These are phyloP conservation scores for Parnassius orleans DNA, from an alignment of 2,888 invertebrate species.

Conservation along the genomic window DNA sequence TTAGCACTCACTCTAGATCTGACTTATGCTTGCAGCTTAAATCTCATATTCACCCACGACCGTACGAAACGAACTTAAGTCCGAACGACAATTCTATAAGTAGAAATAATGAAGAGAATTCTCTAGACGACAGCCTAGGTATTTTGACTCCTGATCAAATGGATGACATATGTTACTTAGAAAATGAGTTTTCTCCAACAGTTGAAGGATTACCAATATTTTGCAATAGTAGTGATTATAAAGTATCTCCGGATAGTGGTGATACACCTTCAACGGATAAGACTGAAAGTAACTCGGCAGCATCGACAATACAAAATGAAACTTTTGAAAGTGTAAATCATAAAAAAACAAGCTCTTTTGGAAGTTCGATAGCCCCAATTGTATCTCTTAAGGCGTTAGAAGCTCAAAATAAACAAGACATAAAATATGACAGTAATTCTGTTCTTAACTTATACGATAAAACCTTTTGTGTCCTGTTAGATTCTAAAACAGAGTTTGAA, in stretches of 20 bases:
- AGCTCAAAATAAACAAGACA: slow-evolving; percentile 48
- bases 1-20: slow-evolving; percentile 70
- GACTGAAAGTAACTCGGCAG: slow-evolving; percentile 77
- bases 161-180: slow-evolving; percentile 85
- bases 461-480: slow-evolving; percentile 27
- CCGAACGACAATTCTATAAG: slow-evolving; percentile 72
- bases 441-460: slow-evolving; percentile 30
- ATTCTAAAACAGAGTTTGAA: slow-evolving; percentile 15
- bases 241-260: slow-evolving; percentile 72
- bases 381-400: slow-evolving; percentile 49
- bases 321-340: slow-evolving; percentile 56
- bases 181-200: slow-evolving; percentile 84
- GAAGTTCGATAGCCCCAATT: slow-evolving; percentile 50
- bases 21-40: slow-evolving; percentile 72
- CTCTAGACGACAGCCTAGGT: slow-evolving; percentile 92
- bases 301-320: slow-evolving; percentile 76
- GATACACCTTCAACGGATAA: slow-evolving; percentile 81
- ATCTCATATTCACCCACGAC: slow-evolving; percentile 58
- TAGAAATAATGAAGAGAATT: slow-evolving; percentile 86
- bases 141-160: slow-evolving; percentile 95
- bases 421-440: slow-evolving; percentile 35
- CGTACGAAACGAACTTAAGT: slow-evolving; percentile 64
- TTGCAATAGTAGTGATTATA: slow-evolving; percentile 66
- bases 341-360: slow-evolving; percentile 36
- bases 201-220: slow-evolving; percentile 82